These are phyloP conservation scores for Coccyzus lansbergi DNA, from an alignment of 2,797 vertebrate genomes.

Conservation along the genomic window DNA sequence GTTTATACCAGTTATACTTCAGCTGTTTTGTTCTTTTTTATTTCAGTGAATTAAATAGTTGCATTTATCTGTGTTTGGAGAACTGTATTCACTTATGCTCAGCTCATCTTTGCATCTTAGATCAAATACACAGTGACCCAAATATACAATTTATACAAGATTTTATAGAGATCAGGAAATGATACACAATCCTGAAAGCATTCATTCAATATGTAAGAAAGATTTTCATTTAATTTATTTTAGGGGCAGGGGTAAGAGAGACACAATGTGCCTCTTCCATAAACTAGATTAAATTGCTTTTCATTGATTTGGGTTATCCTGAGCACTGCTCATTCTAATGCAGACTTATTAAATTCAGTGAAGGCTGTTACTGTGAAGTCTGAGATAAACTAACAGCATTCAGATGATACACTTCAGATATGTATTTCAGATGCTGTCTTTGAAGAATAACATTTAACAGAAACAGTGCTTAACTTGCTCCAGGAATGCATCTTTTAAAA, in stretches of 20 bases:
- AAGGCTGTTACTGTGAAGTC: not conserved
- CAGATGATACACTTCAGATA: not conserved
- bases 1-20: not conserved
- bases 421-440: not conserved
- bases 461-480: constrained; percentile 40
- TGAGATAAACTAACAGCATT: not conserved
- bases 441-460: constrained; percentile 28
- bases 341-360: constrained; percentile 29
- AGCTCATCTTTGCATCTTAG: not conserved
- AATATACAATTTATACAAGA: not conserved
- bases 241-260: not conserved
- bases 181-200: not conserved
- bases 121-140: not conserved
- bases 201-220: not conserved
- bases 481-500: not conserved
- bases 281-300: constrained; percentile 11
- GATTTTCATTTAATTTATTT: constrained; percentile 17
- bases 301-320: constrained; percentile 42
- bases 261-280: not conserved
- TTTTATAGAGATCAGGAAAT: not conserved
- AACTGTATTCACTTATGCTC: not conserved
- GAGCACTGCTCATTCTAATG: constrained; percentile 11
- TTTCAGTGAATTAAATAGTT: not conserved
- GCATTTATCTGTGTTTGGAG: not conserved
- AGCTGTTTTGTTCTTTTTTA: not conserved